These are phyloP conservation scores for Planococcus citri DNA, from an alignment of 1,140 invertebrate species.

Conservation along the genomic window DNA sequence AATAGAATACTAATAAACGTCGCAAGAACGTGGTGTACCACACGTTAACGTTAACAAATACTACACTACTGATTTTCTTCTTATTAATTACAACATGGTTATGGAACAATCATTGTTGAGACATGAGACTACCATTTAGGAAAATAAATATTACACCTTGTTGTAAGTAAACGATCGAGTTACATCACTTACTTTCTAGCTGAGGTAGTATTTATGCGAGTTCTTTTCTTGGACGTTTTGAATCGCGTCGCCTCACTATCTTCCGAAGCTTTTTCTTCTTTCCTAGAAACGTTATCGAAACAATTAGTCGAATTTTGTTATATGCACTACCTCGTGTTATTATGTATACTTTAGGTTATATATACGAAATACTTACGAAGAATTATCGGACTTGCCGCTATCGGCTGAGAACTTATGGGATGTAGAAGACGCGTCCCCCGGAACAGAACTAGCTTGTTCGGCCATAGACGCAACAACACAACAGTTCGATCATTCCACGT, in stretches of 20 bases:
- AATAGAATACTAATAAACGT: no score
- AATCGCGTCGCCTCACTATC: background rate
- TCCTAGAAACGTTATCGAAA: background rate
- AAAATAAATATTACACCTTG: no score
- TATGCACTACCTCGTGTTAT: background rate
- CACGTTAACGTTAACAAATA: no score
- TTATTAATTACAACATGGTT: no score
- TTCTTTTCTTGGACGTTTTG: constrained; percentile 9
- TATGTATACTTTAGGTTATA: no score
- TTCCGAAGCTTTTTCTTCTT: constrained; percentile 1
- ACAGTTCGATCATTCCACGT: constrained; percentile 25
- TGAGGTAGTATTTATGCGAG: background rate
- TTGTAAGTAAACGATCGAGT: no score
- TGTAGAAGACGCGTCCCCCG: constrained; percentile 25
- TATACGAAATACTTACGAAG: constrained; percentile 2
- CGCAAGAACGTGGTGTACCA: no score
- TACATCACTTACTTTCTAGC: constrained; percentile 3
- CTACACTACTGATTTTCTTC: no score
- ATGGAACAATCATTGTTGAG: no score
- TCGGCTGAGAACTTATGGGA: constrained; percentile 16
- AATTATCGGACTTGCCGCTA: background rate
- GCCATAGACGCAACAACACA: constrained; percentile 25
- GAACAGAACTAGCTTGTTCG: constrained; percentile 26
- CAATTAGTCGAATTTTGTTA: background rate
- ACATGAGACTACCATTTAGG: no score